Percentiles rank a stretch among this genome's conserved stretches.
Evolutionary conservation across 2,113 vertebrate species (phyloP).

Genomic region (Danio rerio): GRCz12tu NC_133188.1:22618001-22618500

Average conservation of each 20-base stretch:
- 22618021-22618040: background rate
- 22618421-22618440: conserved; percentile 66
- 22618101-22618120: background rate
- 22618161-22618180: conserved; percentile 51
- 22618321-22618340: conserved; percentile 76
- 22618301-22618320: conserved; percentile 75
- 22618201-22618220: conserved; percentile 67
- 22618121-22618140: conserved; percentile 46
- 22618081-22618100: background rate
- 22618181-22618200: conserved; percentile 69
- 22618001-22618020: background rate
- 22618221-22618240: conserved; percentile 70
- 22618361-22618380: conserved; percentile 75
- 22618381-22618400: conserved; percentile 78
- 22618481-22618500: conserved; percentile 59
- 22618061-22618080: background rate
- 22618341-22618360: conserved; percentile 76
- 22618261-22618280: conserved; percentile 70
- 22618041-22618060: background rate
- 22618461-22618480: conserved; percentile 65
- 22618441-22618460: conserved; percentile 61
- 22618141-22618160: conserved; percentile 59
- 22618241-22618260: conserved; percentile 70
- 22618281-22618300: conserved; percentile 68
- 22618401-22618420: conserved; percentile 74